Percentiles rank a stretch among this genome's conserved stretches.
phyloP scores from a whole-genome alignment of 2,113 vertebrate species.

The Ceuthmochares aereus region DNA sequence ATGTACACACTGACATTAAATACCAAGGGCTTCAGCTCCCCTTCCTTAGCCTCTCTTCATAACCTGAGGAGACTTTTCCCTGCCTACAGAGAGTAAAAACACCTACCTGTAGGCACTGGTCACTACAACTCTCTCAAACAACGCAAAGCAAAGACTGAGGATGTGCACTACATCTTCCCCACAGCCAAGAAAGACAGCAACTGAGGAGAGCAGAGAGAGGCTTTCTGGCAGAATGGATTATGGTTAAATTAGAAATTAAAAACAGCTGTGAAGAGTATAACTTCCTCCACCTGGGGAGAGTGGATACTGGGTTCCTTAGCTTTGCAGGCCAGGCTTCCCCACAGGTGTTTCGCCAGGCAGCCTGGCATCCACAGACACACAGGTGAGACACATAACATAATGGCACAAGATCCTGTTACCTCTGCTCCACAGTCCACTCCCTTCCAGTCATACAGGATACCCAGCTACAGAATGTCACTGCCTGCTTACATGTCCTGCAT shows the following conservation, averaged over 20 bases:
- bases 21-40: not conserved
- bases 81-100: not conserved
- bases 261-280: not conserved
- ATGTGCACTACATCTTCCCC: accelerated
- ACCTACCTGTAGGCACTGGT: not conserved
- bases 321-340: not conserved
- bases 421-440: not conserved
- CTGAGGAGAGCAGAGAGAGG: not conserved
- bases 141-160: not conserved
- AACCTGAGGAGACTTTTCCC: not conserved
- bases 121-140: not conserved
- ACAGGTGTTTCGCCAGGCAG: accelerated
- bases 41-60: not conserved
- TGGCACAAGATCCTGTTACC: not conserved
- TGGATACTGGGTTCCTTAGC: not conserved
- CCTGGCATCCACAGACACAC: not conserved
- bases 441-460: not conserved
- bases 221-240: not conserved
- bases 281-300: not conserved
- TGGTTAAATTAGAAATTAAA: not conserved
- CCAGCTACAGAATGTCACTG: not conserved
- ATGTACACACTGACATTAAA: not conserved
- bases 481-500: accelerated
- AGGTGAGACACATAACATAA: accelerated
- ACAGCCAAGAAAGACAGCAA: accelerated